Evolutionary conservation across 2,888 invertebrate genomes (phyloP).

Genomic region (Noctuana brunneofusca): DNA sequence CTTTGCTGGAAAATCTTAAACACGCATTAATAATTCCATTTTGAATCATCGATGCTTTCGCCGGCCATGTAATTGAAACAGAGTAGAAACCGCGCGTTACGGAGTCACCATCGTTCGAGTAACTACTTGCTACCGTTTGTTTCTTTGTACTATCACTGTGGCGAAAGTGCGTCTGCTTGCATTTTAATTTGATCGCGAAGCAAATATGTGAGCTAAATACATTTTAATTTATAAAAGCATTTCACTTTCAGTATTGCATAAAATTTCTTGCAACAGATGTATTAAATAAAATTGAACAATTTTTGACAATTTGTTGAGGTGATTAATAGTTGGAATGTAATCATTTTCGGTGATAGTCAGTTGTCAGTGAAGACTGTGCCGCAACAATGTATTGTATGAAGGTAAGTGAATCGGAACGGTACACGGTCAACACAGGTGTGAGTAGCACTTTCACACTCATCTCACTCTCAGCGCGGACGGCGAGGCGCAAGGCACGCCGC

Average conservation of each 20-base stretch:
- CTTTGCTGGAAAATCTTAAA: constrained; percentile 70
- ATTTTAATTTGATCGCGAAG: constrained; percentile 3
- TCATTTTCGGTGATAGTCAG: constrained; percentile 5
- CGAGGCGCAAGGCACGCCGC: constrained; percentile 9
- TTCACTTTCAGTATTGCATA: constrained; percentile 9
- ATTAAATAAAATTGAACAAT: not conserved
- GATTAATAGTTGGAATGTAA: not conserved
- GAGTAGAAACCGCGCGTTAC: constrained; percentile 16
- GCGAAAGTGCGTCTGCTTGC: constrained; percentile 14
- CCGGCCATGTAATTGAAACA: constrained; percentile 48
- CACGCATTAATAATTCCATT: constrained; percentile 63
- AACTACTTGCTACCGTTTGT: not conserved
- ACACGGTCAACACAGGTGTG: constrained; percentile 59
- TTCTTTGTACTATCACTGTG: not conserved
- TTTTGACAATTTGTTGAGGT: not conserved
- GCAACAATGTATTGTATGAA: constrained; percentile 54
- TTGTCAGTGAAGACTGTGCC: constrained; percentile 41
- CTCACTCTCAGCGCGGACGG: constrained; percentile 36
- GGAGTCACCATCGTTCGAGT: not conserved
- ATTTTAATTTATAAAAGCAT: constrained; percentile 1
- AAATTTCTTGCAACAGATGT: not conserved
- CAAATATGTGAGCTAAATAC: constrained; percentile 4
- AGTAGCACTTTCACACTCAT: constrained; percentile 72
- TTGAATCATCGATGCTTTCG: constrained; percentile 73
- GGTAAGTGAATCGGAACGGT: constrained; percentile 68